Base-by-base conservation (phyloP, 1,140 invertebrate species). In the Tetraneura akinire region DNA sequence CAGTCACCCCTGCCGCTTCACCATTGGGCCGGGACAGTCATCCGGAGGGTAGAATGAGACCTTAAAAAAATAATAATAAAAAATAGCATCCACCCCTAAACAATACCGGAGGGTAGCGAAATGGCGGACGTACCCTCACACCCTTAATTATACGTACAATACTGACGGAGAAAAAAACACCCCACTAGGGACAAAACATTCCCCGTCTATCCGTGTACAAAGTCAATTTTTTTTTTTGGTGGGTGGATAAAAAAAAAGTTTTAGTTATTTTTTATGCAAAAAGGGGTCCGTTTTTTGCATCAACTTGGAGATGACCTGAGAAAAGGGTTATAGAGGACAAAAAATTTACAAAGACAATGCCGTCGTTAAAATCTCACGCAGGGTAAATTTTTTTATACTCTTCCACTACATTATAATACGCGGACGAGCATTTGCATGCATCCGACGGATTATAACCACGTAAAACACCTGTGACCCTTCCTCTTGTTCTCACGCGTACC, bases 141-240 rank as follows among this genome's bases (percentile, higher is more conserved):
- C 74, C 71, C 74, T 80, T 74, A 74, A 55, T 78, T 74, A 68
- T 74, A 32, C 49, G 21, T 78, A 68, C 45, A 64, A 16, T 47
- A 9, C 32, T 26, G 62, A 42, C 10, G 29, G 23, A n/a, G 23
- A 80, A 53, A 81, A 68, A 80, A 68, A 66, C 45, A 78, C 55
- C 55, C 53, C 16, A 60, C 55, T n/a, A 26, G 53, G 23, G 74
- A 37, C 42, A 23, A 53, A 21, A 62, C 37, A n/a, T 60, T 16
- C 45, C 80, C 32, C 51, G 49, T 71, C 23, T 51, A 51, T 51
- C 37, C 13, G 2, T 51, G 23, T 51, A 29, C 29, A 68, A 42
- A 51, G 81, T 76, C 55, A 53, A 81, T 55, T 82, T 82, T 81
- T 82, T 81, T 81, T 82, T 81, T 81, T 81, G 64, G 64, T 73